Percentiles rank a stretch among this genome's conserved stretches.
These are phyloP conservation scores for Leptopilina clavipes DNA, from an alignment of 1,140 invertebrate species.

Conservation along the genomic window DNA sequence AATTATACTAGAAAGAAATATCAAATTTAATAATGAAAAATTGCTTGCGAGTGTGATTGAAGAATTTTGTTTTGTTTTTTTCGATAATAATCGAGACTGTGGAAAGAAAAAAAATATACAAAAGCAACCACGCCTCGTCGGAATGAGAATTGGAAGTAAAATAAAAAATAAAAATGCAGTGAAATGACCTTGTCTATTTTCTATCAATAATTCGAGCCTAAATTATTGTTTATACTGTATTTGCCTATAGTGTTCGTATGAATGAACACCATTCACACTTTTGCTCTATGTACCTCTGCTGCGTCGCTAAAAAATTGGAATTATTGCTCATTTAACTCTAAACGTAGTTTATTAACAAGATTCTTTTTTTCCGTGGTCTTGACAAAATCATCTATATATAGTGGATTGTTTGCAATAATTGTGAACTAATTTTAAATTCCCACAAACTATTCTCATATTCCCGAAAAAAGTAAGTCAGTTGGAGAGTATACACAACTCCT, in stretches of 20 bases:
- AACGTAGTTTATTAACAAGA: constrained; percentile 45
- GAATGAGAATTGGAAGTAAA: constrained; percentile 45
- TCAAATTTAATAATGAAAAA: neutral
- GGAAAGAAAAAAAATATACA: neutral
- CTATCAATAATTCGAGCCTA: constrained; percentile 69
- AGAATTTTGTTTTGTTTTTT: neutral
- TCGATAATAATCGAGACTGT: neutral
- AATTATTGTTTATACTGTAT: constrained; percentile 69
- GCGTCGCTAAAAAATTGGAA: constrained; percentile 48
- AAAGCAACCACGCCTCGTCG: constrained; percentile 35
- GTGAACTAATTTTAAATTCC: neutral
- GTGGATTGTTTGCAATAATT: neutral
- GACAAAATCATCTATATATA: neutral
- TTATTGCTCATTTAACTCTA: constrained; percentile 37
- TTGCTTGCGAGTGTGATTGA: neutral
- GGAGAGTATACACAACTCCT: neutral
- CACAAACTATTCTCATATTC: constrained; percentile 15
- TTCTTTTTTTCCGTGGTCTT: constrained; percentile 8
- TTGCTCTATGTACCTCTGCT: constrained; percentile 55
- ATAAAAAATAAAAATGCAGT: constrained; percentile 61
- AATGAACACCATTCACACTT: constrained; percentile 61
- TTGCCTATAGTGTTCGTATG: constrained; percentile 62
- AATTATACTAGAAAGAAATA: no score
- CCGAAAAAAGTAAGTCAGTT: neutral
- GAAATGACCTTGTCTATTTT: constrained; percentile 71